Evolutionary conservation across 2,797 vertebrate genomes (phyloP).

Genomic region (Dryobates pubescens): DNA sequence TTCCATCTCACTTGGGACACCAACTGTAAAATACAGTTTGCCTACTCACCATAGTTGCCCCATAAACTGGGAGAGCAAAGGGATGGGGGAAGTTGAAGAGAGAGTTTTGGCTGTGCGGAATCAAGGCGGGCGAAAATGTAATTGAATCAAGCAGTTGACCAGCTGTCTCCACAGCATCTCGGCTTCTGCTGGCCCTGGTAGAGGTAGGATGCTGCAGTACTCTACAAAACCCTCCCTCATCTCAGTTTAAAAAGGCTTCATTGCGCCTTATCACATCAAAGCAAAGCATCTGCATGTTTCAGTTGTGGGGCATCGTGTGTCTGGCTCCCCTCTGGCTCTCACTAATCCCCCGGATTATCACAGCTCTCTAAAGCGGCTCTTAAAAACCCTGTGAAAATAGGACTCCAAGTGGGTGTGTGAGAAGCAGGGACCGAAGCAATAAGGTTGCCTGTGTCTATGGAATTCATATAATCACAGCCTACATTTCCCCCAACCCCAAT

Average conservation of each 20-base stretch:
- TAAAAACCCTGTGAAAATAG: conserved; percentile 68
- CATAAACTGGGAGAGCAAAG: background rate
- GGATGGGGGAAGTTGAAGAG: background rate
- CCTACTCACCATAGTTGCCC: background rate
- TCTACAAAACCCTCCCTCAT: conserved; percentile 18
- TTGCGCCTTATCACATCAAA: conserved; percentile 66
- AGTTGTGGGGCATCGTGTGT: conserved; percentile 64
- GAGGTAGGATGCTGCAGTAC: conserved; percentile 6
- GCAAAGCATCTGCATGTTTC: conserved; percentile 68
- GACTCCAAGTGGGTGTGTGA: conserved; percentile 65
- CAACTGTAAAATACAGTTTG: background rate
- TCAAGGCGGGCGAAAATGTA: background rate
- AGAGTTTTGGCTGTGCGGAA: background rate
- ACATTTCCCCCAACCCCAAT: background rate
- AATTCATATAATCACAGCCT: conserved; percentile 10
- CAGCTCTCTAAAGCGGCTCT: conserved; percentile 64
- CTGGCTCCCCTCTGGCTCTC: conserved; percentile 72
- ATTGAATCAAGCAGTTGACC: background rate
- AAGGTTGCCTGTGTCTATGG: background rate
- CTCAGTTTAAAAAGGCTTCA: conserved; percentile 47
- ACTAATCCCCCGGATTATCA: conserved; percentile 68
- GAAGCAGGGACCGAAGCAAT: conserved; percentile 34
- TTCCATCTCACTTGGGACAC: background rate
- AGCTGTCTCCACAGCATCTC: background rate
- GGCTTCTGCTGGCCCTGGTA: background rate